phyloP scores from a whole-genome alignment of 2,113 vertebrate genomes.

The Anser cygnoides region DNA sequence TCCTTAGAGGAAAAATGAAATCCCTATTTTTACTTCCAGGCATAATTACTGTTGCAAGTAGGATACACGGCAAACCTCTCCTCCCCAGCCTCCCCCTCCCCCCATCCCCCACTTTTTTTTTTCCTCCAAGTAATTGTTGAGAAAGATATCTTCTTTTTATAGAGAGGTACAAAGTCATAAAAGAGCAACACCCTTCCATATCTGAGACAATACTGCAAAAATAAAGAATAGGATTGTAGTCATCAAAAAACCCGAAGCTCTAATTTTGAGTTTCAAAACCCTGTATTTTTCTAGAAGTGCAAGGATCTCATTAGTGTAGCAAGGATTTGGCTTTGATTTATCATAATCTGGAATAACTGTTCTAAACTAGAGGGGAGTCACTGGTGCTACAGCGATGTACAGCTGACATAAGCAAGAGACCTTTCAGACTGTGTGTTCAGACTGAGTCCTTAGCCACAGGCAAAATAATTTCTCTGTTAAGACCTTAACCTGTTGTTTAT shows the following conservation, averaged over 20 bases:
- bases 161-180: not conserved
- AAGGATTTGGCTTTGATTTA: not conserved
- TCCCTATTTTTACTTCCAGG: conserved; percentile 22
- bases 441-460: not conserved
- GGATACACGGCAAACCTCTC: not conserved
- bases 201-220: not conserved
- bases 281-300: conserved; percentile 7
- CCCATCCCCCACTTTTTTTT: not conserved
- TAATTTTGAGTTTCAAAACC: not conserved
- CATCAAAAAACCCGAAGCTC: not conserved
- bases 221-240: not conserved
- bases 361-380: not conserved
- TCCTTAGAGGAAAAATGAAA: conserved; percentile 13
- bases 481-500: not conserved
- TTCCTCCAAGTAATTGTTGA: not conserved
- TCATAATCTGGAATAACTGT: not conserved
- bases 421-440: not conserved
- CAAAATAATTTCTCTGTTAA: conserved; percentile 12
- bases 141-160: not conserved
- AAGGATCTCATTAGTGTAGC: not conserved
- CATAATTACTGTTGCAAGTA: conserved; percentile 27
- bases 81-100: no score
- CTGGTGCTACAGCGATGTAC: not conserved
- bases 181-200: not conserved
- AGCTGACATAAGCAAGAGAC: not conserved